These are phyloP conservation scores for Leiothrix lutea DNA, from an alignment of 2,113 vertebrate species.

Conservation along the genomic window DNA sequence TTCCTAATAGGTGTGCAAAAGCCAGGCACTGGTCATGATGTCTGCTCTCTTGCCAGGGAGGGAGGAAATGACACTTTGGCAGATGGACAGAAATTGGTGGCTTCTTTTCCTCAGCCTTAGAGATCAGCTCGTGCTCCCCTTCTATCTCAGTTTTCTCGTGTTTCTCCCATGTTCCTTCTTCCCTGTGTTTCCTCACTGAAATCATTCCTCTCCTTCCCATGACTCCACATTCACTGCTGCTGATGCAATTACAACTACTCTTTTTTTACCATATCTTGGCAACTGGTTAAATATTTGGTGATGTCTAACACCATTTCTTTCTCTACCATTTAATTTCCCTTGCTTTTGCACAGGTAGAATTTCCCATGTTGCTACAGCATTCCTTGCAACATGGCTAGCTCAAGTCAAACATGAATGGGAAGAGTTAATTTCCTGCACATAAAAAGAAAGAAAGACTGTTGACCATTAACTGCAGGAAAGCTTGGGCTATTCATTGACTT, in stretches of 20 bases:
- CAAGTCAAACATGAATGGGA: background rate
- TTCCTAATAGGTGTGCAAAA: slow-evolving; percentile 30
- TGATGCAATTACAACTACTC: background rate
- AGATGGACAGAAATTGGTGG: background rate
- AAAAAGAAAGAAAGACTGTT: background rate
- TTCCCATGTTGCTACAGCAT: background rate
- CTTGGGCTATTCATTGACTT: background rate
- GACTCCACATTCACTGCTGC: background rate
- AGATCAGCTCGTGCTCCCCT: background rate
- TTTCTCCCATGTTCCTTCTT: background rate
- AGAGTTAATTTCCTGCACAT: background rate
- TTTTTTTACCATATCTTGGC: background rate
- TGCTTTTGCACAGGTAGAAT: background rate
- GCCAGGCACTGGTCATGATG: background rate
- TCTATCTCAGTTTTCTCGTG: background rate
- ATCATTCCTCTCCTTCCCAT: background rate
- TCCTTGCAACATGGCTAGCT: background rate
- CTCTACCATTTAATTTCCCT: background rate
- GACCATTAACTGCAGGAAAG: background rate
- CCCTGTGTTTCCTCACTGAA: background rate
- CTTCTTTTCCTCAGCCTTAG: background rate
- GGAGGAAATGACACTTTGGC: background rate
- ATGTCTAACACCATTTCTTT: background rate
- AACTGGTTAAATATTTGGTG: background rate
- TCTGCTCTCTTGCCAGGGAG: background rate